Evolutionary conservation across 1,140 invertebrate genomes (phyloP), one percentile per base, ranked within the genome.

Genomic region (Lepidostoma basale): DNA sequence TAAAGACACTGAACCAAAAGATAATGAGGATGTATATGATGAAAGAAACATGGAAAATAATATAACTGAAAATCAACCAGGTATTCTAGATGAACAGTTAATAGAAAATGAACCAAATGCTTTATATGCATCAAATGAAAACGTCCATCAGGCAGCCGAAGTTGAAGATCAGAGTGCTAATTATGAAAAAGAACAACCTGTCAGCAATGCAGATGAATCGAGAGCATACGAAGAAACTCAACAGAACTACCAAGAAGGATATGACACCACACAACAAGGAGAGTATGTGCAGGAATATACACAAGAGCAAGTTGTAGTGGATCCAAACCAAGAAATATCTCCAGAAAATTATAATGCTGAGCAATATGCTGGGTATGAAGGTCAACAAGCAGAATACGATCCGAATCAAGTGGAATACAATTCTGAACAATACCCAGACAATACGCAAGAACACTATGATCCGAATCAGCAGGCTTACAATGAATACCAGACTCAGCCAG

Each of bases 281-380:
- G 2, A 18, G 1, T 33, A 8, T 58, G 33, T 10, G 28, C 39
- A 9, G 9, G 59, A 28, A 62, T 42, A 42, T 42, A 12, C 8
- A 44, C 10, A 62, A 4, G 22, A 62, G 26, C 25, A 26, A 28
- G 12, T 2, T 47, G 8, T 16, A 14, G 10, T 20, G 16, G 10
- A 52, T 23, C n/a, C 42, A 45, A 58, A 67, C 30, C 14, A 59
- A 59, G 6, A 59, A 23, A 23, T 14, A 8, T 36, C 16, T 23
- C 18, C 49, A 42, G 30, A 42, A 40, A 16, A 56, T 9, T 40
- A 65, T 65, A 28, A 65, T 65, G n/a, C 45, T 20, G 23, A 56
- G 9, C 28, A 65, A 56, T 56, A 33, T 9, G 14, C 26, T 10
- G 42, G 5, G 4, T 10, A n/a, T 16, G 63, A 39, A 54, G 12